A percentile compares a stretch with the other conserved stretches of the same genome.
Conservation (phyloP, 2,113 vertebrate species). For the Hiodon alosoides region DNA sequence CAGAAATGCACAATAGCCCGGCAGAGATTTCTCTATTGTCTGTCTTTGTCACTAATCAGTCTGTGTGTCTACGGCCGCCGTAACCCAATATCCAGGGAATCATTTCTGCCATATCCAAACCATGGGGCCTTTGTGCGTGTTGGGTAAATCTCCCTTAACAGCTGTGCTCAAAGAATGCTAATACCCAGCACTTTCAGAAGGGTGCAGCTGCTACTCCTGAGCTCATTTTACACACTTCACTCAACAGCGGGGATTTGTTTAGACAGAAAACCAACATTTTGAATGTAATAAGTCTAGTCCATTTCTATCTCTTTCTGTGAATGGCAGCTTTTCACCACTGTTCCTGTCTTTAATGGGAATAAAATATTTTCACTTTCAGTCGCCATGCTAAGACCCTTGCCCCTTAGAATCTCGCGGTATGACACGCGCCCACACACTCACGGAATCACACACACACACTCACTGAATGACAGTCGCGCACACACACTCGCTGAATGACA, state of each 20-base stretch:
- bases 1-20: not conserved
- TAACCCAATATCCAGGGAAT: conserved; percentile 38
- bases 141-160: conserved; percentile 36
- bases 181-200: not conserved
- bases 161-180: conserved; percentile 33
- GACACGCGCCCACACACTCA: no score
- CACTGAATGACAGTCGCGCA: no score
- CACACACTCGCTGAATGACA: no score
- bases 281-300: not conserved
- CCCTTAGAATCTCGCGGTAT: no score
- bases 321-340: not conserved
- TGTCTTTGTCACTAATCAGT: conserved; percentile 1
- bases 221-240: not conserved
- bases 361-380: no score
- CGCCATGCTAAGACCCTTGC: no score
- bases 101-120: conserved; percentile 40
- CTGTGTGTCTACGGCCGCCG: conserved; percentile 18
- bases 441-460: no score
- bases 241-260: conserved; percentile 6
- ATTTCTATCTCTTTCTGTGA: not conserved
- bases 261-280: not conserved
- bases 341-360: no score
- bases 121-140: conserved; percentile 31
- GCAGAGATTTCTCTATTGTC: conserved; percentile 23
- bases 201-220: conserved; percentile 28